phyloP scores from a whole-genome alignment of 2,888 invertebrate species.

The Synanthedon tipuliformis region DNA sequence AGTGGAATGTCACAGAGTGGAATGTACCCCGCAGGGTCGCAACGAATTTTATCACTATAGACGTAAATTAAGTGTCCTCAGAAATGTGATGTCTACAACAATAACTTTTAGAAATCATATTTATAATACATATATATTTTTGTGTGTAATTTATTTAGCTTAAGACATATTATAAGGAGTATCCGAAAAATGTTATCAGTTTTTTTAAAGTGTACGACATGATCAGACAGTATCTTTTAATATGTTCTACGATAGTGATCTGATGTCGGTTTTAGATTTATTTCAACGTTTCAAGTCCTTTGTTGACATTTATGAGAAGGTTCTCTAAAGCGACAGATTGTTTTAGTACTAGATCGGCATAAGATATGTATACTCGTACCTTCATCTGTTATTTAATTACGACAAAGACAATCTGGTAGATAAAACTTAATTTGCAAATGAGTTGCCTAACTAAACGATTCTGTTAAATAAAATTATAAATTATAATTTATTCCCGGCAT shows the following conservation, averaged over 20 bases:
- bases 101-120: constrained; percentile 52
- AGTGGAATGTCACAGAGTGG: not conserved
- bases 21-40: constrained; percentile 33
- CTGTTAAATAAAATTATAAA: too few species aligned
- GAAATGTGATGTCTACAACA: constrained; percentile 66
- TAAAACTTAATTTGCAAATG: too few species aligned
- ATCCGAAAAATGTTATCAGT: constrained; percentile 56
- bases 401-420: too few species aligned
- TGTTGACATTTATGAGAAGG: not conserved
- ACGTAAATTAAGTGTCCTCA: constrained; percentile 57
- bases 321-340: too few species aligned
- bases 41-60: constrained; percentile 61
- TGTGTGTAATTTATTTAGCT: constrained; percentile 63
- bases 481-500: too few species aligned
- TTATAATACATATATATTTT: constrained; percentile 45
- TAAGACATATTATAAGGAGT: constrained; percentile 38
- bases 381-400: too few species aligned
- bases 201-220: not conserved
- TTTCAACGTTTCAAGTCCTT: not conserved
- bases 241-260: too few species aligned
- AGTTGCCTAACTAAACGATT: too few species aligned
- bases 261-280: too few species aligned
- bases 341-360: too few species aligned
- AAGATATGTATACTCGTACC: too few species aligned
- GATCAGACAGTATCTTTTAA: too few species aligned